Base-by-base conservation (phyloP, 1,140 invertebrate species). In the Pseudomyrmex pallidus region DNA sequence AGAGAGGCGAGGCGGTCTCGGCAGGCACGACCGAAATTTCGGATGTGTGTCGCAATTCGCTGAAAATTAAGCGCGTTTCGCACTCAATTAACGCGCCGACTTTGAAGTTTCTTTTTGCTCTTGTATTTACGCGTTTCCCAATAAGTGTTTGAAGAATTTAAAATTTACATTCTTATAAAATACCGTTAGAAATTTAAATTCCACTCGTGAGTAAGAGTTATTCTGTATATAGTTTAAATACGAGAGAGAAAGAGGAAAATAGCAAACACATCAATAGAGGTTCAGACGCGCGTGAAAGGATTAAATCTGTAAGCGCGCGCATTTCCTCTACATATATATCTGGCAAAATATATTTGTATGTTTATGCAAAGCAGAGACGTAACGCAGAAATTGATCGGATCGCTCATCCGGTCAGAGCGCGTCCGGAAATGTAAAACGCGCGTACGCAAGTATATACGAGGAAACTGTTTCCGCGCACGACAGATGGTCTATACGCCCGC, bases 351-450 rank as follows among this genome's bases (percentile, higher is more conserved):
- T 20, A 59, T 25, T 44, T 80, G 72, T 80, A 80, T 80, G 5
- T 35, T 80, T 80, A 80, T 80, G 66, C 20, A 48, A 80, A 80
- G 20, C 66, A 70, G 22, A 70, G 22, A 80, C 35, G 66, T 78
- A 80, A 80, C 35, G 5, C 20, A 70, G 76, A 80, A 70, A 72
- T 48, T 48, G 54, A 70, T 61, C 66, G 66, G 44, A 80, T 35
- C 35, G 48, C 22, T n/a, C 66, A 52, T 68, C 66, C 48, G 66
- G 8, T 22, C 46, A 15, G 12, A 59, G 70, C 20, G 25, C 8
- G 59, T 80, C 44, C 66, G 66, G 76, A 59, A 80, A 80, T 52
- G n/a, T 35, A 59, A 70, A 80, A 59, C 56, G 20, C 22, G 35
- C 9, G 17, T 20, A 17, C 44, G 50, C n/a, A 25, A 25, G n/a